A percentile compares a stretch with the other conserved stretches of the same genome.
Conservation (phyloP, 1,140 invertebrate genomes). For the Aporrectodea caliginosa region DNA sequence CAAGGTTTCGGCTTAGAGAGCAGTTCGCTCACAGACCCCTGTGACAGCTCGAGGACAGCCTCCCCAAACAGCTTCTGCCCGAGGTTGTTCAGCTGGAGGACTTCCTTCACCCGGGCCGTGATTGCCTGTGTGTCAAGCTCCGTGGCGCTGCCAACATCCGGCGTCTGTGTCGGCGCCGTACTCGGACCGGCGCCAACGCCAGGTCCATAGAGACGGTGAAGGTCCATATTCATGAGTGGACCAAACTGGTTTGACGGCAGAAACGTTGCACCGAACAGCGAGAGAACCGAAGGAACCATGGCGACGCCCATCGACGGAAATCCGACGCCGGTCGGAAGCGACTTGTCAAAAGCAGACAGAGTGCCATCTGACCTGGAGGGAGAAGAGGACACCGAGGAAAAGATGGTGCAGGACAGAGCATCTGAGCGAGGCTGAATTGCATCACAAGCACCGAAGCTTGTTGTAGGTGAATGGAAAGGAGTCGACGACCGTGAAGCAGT, state of each 20-base stretch:
- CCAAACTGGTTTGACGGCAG: neutral
- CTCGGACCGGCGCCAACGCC: neutral
- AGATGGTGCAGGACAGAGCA: neutral
- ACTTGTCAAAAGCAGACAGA: neutral
- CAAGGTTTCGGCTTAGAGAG: constrained; percentile 97
- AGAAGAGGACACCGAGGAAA: neutral
- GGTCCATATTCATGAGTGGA: neutral
- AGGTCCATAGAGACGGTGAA: constrained; percentile 10
- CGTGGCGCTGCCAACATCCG: constrained; percentile 85
- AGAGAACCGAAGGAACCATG: neutral
- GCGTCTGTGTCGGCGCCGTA: constrained; percentile 53
- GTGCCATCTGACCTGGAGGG: neutral
- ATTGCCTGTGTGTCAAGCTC: constrained; percentile 94
- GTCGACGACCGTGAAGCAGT: neutral
- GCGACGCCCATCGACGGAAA: neutral
- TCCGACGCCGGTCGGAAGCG: neutral
- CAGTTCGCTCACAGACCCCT: constrained; percentile 95
- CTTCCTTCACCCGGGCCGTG: constrained; percentile 95
- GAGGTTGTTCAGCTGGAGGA: constrained; percentile 91
- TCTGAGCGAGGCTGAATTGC: neutral
- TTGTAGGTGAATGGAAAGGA: neutral
- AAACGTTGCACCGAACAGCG: neutral
- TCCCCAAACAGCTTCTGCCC: constrained; percentile 99
- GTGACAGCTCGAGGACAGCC: constrained; percentile 88
- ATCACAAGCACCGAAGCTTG: neutral